A percentile compares a stretch with the other conserved stretches of the same genome.
Evolutionary conservation across 2,797 vertebrate species (phyloP).

Genomic region (Enteromius paludinosus): DNA sequence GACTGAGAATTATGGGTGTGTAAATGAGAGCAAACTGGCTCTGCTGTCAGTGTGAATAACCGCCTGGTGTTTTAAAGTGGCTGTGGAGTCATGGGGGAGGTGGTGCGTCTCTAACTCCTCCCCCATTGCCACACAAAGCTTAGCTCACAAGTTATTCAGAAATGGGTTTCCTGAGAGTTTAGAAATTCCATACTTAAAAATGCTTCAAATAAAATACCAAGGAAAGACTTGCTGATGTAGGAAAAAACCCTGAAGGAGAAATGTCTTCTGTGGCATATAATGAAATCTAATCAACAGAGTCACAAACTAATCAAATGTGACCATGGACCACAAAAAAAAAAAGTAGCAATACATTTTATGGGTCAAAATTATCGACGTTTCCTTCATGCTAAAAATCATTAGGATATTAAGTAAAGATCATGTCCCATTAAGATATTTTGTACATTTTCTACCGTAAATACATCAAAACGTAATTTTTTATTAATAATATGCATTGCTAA

Average conservation of each 20-base stretch:
- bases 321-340: background rate
- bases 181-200: background rate
- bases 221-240: background rate
- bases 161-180: background rate
- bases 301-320: background rate
- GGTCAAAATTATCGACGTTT: background rate
- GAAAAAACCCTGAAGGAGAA: background rate
- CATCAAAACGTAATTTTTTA: background rate
- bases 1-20: conserved; percentile 19
- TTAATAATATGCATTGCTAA: background rate
- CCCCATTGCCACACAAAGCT: background rate
- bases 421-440: background rate
- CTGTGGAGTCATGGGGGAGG: conserved; percentile 32
- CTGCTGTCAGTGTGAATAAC: conserved; percentile 39
- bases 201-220: background rate
- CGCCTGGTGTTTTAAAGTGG: conserved; percentile 44
- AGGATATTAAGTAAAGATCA: background rate
- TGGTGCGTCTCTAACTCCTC: conserved; percentile 3
- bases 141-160: background rate
- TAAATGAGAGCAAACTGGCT: conserved; percentile 35
- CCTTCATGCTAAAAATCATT: background rate
- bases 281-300: too few relatives aligned
- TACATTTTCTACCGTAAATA: background rate
- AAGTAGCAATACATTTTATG: background rate
- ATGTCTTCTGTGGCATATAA: background rate